These are phyloP conservation scores for Drosophila rubida DNA, from an alignment of 2,888 invertebrate species.

Conservation along the genomic window DNA sequence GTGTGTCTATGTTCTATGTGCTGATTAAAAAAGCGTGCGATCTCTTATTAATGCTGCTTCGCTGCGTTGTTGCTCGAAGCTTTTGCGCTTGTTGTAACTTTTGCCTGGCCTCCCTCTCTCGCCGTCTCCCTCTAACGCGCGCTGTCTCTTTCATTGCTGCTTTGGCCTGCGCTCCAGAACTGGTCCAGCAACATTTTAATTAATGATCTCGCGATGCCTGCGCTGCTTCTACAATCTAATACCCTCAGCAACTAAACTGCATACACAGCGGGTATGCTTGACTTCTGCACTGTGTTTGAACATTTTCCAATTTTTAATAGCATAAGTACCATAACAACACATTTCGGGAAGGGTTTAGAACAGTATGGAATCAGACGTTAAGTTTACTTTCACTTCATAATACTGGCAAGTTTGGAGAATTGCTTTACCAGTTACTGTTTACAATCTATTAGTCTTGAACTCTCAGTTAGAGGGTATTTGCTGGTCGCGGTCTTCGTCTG, in stretches of 20 bases:
- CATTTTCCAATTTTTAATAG: neutral
- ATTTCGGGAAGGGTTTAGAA: no score
- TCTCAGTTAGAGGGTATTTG: no score
- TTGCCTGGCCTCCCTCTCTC: conserved; percentile 10
- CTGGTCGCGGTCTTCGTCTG: neutral
- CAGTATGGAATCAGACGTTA: no score
- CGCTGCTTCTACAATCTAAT: conserved; percentile 35
- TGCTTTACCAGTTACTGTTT: no score
- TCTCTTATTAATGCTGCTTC: conserved; percentile 57
- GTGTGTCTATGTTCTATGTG: conserved; percentile 49
- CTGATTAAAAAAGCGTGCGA: conserved; percentile 69
- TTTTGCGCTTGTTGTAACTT: conserved; percentile 64
- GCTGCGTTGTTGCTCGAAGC: conserved; percentile 36
- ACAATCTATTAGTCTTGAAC: no score
- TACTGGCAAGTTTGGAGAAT: no score
- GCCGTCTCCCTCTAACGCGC: neutral
- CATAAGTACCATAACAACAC: no score
- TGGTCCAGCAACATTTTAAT: conserved; percentile 80
- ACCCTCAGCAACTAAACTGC: conserved; percentile 22
- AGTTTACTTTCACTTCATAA: no score
- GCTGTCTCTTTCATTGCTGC: neutral
- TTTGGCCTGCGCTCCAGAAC: conserved; percentile 61
- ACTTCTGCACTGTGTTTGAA: neutral
- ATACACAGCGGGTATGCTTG: neutral
- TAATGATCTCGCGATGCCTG: conserved; percentile 68